Conservation (phyloP, 2,888 invertebrate species). For the Cephus spinipes region DNA sequence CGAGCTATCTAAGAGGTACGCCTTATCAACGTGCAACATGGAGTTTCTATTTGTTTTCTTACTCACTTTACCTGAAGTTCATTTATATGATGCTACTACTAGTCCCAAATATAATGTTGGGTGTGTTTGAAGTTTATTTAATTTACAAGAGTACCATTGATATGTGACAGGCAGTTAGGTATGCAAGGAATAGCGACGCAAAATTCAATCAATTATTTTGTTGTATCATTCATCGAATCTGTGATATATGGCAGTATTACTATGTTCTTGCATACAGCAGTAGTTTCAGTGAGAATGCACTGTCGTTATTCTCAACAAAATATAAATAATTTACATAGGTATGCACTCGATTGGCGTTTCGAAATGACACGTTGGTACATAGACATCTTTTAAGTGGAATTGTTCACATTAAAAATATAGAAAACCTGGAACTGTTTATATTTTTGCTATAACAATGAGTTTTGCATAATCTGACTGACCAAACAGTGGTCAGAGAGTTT, state of each 20-base stretch:
- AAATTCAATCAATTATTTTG: neutral
- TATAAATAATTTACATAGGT: neutral
- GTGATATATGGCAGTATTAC: neutral
- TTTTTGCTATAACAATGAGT: neutral
- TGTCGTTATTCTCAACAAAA: neutral
- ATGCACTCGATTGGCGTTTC: neutral
- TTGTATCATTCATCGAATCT: neutral
- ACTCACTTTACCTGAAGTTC: neutral
- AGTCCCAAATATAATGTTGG: neutral
- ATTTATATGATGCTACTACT: neutral
- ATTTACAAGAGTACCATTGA: slow-evolving; percentile 18
- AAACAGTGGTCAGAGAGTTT: neutral
- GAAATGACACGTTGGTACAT: neutral
- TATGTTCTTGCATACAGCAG: neutral
- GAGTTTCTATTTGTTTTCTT: neutral
- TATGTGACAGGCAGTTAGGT: slow-evolving; percentile 11
- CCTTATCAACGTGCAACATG: no score
- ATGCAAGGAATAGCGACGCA: neutral
- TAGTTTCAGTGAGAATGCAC: neutral
- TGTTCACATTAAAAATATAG: neutral
- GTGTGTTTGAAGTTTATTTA: slow-evolving; percentile 2
- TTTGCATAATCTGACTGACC: neutral
- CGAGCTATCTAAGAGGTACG: no score
- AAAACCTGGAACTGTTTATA: neutral
- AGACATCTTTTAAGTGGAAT: neutral